phyloP scores from a whole-genome alignment of 2,797 vertebrate genomes.

The Holocentrus rufus region DNA sequence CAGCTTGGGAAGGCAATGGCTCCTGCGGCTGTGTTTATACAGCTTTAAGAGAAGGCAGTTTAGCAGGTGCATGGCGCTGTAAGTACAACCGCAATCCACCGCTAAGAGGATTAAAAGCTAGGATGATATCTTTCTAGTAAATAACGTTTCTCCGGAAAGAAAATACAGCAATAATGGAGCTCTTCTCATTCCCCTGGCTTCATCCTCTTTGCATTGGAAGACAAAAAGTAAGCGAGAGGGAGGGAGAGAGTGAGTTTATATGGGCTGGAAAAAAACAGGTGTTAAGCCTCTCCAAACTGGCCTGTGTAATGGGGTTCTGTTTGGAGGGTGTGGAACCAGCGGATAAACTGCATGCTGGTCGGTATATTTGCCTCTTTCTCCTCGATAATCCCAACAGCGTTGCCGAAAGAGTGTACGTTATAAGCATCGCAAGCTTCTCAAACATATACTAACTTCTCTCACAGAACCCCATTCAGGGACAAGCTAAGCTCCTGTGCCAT shows the following conservation, averaged over 20 bases:
- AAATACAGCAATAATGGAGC: constrained; percentile 82
- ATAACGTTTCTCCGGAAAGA: constrained; percentile 83
- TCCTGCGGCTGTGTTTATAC: constrained; percentile 83
- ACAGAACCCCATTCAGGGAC: constrained; percentile 70
- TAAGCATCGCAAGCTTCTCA: constrained; percentile 71
- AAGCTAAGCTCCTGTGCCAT: constrained; percentile 74
- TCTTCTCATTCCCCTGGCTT: constrained; percentile 78
- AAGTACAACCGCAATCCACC: constrained; percentile 87
- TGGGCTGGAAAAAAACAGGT: constrained; percentile 76
- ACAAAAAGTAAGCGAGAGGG: constrained; percentile 79
- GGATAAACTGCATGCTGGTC: constrained; percentile 78
- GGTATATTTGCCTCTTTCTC: constrained; percentile 76
- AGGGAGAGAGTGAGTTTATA: constrained; percentile 79
- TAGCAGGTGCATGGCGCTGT: constrained; percentile 86
- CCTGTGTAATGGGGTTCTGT: constrained; percentile 78
- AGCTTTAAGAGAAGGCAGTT: constrained; percentile 86
- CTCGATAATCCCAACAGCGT: constrained; percentile 77
- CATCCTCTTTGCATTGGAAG: constrained; percentile 83
- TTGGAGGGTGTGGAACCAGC: constrained; percentile 73
- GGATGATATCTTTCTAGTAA: constrained; percentile 87
- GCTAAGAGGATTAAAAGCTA: constrained; percentile 87
- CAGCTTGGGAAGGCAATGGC: constrained; percentile 71
- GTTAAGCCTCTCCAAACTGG: constrained; percentile 82
- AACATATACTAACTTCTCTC: constrained; percentile 78
- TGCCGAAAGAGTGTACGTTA: constrained; percentile 76